These are phyloP conservation scores for Capreolus pygargus DNA, from an alignment of 2,113 vertebrate species.

Conservation along the genomic window DNA sequence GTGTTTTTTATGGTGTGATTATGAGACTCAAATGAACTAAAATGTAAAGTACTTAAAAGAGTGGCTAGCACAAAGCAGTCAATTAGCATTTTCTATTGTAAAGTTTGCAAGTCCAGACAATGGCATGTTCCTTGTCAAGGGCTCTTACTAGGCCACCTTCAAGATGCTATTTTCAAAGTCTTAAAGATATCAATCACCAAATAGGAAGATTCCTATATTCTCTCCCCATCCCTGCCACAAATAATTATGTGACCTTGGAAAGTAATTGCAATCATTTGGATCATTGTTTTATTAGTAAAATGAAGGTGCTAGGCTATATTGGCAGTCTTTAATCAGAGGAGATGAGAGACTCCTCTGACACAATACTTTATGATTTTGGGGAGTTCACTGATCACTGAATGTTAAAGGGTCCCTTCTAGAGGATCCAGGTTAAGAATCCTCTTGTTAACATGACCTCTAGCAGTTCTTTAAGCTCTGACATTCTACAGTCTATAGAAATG, in stretches of 20 bases:
- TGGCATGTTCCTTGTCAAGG: neutral
- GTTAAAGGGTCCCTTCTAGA: neutral
- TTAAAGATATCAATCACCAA: neutral
- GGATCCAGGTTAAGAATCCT: neutral
- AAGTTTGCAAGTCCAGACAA: neutral
- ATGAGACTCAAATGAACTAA: neutral
- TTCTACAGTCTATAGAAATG: neutral
- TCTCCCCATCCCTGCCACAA: neutral
- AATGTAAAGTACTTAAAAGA: neutral
- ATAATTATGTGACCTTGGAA: neutral
- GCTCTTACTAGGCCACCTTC: neutral
- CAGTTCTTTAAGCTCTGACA: neutral
- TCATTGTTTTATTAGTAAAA: neutral
- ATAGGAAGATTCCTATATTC: neutral
- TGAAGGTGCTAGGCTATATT: neutral
- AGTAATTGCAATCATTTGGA: neutral
- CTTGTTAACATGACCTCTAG: neutral
- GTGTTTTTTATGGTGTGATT: neutral
- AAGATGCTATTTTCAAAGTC: slow-evolving; percentile 8
- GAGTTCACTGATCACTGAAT: neutral
- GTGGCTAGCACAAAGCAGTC: neutral
- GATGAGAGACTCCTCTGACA: neutral
- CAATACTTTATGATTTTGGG: neutral
- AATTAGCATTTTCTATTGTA: neutral
- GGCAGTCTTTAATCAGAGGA: neutral